A percentile compares a stretch with the other conserved stretches of the same genome.
phyloP scores from a whole-genome alignment of 2,797 vertebrate species.

The Zenarchopterus dispar region DNA sequence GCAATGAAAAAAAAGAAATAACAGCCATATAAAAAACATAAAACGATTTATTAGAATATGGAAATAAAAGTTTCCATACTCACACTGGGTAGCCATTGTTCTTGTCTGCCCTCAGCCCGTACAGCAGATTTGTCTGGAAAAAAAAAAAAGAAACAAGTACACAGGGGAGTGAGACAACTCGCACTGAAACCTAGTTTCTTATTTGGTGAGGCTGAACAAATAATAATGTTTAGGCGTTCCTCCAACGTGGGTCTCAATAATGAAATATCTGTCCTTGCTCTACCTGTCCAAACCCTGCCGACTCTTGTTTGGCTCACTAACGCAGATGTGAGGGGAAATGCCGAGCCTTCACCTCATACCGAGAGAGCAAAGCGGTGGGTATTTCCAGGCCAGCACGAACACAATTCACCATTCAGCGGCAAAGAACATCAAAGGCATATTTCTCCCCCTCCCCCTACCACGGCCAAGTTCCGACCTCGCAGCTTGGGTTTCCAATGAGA shows the following conservation, averaged over 20 bases:
- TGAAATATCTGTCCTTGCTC: slow-evolving; percentile 26
- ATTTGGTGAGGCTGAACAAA: slow-evolving; percentile 13
- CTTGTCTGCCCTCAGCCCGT: slow-evolving; percentile 81
- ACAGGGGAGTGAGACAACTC: slow-evolving; percentile 34
- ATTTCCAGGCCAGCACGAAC: slow-evolving; percentile 81
- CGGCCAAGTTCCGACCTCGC: slow-evolving; percentile 80
- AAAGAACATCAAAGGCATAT: slow-evolving; percentile 82
- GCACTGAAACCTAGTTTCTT: slow-evolving; percentile 18
- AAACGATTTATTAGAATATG: neutral
- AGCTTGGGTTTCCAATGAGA: slow-evolving; percentile 80
- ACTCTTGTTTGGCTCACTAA: slow-evolving; percentile 53
- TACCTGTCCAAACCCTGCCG: slow-evolving; percentile 57
- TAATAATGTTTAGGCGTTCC: slow-evolving; percentile 18
- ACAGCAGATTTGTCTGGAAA: slow-evolving; percentile 78
- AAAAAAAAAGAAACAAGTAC: slow-evolving; percentile 1
- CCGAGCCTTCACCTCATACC: slow-evolving; percentile 74
- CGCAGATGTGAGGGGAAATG: slow-evolving; percentile 65
- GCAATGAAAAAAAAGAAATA: neutral
- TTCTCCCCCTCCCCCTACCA: slow-evolving; percentile 76
- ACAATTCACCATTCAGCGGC: slow-evolving; percentile 82
- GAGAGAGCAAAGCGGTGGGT: slow-evolving; percentile 75
- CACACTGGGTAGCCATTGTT: slow-evolving; percentile 88
- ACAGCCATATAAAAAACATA: too few species aligned
- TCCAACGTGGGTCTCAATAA: slow-evolving; percentile 20
- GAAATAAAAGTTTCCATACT: slow-evolving; percentile 62